These are phyloP conservation scores for Chloropsis cyanopogon DNA, from an alignment of 2,113 vertebrate species.

Conservation along the genomic window DNA sequence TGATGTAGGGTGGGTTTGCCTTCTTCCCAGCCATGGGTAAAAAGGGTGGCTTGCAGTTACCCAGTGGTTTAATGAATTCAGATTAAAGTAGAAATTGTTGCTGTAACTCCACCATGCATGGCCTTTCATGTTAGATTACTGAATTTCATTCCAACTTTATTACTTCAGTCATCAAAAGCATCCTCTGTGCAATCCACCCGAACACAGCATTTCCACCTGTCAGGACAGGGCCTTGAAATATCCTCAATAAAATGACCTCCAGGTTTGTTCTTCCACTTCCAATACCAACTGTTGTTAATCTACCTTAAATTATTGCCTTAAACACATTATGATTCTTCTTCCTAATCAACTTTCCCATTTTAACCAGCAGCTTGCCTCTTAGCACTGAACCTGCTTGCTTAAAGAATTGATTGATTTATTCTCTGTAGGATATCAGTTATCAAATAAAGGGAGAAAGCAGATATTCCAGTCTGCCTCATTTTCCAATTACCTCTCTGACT, in stretches of 20 bases:
- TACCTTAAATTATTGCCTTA: neutral
- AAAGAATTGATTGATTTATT: neutral
- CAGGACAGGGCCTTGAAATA: neutral
- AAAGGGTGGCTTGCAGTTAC: neutral
- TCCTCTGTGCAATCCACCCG: neutral
- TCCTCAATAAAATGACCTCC: neutral
- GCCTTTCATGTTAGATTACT: constrained; percentile 15
- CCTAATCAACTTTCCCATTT: neutral
- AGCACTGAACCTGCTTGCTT: neutral
- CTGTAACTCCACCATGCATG: neutral
- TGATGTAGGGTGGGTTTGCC: neutral
- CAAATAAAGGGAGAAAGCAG: neutral
- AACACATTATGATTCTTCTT: neutral
- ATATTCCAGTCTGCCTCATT: neutral
- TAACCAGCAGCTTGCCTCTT: neutral
- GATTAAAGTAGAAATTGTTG: constrained; percentile 13
- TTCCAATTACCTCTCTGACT: neutral
- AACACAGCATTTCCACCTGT: neutral
- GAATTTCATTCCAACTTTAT: constrained; percentile 4
- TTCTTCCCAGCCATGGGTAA: neutral
- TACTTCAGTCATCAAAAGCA: constrained; percentile 6
- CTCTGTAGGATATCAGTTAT: neutral
- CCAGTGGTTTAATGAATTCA: neutral
- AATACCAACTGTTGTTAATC: neutral
- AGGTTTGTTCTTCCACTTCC: neutral